Percentiles rank a stretch among this genome's conserved stretches.
Evolutionary conservation across 2,113 vertebrate genomes (phyloP).

Genomic region (Silurus asotus): DNA sequence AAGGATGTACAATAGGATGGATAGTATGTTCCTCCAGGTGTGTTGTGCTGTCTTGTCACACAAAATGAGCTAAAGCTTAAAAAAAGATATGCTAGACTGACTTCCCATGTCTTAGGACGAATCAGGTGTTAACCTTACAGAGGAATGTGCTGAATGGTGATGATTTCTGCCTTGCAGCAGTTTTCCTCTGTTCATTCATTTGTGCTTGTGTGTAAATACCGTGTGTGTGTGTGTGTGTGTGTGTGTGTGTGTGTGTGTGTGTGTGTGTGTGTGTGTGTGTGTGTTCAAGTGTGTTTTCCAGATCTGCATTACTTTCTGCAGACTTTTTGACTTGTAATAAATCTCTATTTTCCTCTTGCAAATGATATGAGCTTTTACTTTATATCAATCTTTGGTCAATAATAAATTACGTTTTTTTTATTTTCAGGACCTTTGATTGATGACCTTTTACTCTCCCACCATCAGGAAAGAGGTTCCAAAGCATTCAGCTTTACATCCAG

Average conservation of each 20-base stretch:
- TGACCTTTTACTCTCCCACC: too few relatives aligned
- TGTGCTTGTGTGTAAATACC: not conserved
- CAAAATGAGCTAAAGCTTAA: not conserved
- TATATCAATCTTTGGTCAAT: too few relatives aligned
- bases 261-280: not conserved
- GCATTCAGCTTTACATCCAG: too few relatives aligned
- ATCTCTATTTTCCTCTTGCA: too few relatives aligned
- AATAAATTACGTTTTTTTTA: too few relatives aligned
- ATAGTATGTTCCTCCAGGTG: not conserved
- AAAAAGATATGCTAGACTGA: not conserved
- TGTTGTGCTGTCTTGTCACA: not conserved
- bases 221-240: not conserved
- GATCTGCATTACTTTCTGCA: not conserved
- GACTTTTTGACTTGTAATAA: not conserved
- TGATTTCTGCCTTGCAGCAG: not conserved
- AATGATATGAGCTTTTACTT: too few relatives aligned
- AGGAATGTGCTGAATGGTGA: not conserved
- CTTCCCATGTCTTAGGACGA: not conserved
- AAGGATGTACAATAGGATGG: not conserved
- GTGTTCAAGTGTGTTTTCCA: not conserved
- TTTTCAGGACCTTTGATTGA: too few relatives aligned
- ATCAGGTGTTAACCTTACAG: not conserved
- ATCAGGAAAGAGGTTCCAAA: too few relatives aligned
- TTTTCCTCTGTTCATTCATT: not conserved
- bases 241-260: not conserved